Conservation (phyloP, 2,113 vertebrate genomes). For the Hiodon tergisus region DNA sequence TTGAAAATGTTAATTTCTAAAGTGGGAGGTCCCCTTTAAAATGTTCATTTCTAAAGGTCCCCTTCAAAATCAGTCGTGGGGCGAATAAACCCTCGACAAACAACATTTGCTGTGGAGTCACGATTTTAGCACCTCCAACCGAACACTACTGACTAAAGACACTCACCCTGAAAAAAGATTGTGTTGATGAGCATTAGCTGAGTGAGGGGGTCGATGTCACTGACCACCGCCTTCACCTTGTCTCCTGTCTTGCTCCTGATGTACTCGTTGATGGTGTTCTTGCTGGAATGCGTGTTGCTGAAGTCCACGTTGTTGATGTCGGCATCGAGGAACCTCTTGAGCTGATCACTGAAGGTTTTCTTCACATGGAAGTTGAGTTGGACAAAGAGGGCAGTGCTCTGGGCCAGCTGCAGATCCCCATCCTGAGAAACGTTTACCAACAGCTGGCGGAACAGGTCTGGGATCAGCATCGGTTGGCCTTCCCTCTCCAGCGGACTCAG, state of each 20-base stretch:
- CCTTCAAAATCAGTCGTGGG: no score
- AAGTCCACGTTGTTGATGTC: constrained; percentile 71
- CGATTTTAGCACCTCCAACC: background rate
- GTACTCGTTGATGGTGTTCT: constrained; percentile 67
- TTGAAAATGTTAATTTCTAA: no score
- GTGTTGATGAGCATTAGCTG: constrained; percentile 75
- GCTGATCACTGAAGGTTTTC: constrained; percentile 63
- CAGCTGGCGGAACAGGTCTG: constrained; percentile 68
- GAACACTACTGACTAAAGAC: background rate
- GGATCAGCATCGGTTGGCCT: constrained; percentile 49
- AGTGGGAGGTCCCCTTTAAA: no score
- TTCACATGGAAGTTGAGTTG: constrained; percentile 56
- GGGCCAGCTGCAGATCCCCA: constrained; percentile 57
- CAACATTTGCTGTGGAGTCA: no score
- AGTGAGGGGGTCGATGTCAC: constrained; percentile 56
- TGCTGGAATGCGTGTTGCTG: constrained; percentile 50
- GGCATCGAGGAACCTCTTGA: constrained; percentile 69
- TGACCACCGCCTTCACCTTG: constrained; percentile 66
- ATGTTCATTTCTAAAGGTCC: no score
- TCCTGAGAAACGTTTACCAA: constrained; percentile 63
- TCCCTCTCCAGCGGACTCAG: constrained; percentile 50
- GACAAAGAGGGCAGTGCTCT: constrained; percentile 70
- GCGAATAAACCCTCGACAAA: no score
- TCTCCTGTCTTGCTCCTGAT: constrained; percentile 62
- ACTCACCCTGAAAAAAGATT: constrained; percentile 78